A percentile compares a stretch with the other conserved stretches of the same genome.
phyloP scores from a whole-genome alignment of 2,888 invertebrate genomes.

The Opisthograptis luteolata region DNA sequence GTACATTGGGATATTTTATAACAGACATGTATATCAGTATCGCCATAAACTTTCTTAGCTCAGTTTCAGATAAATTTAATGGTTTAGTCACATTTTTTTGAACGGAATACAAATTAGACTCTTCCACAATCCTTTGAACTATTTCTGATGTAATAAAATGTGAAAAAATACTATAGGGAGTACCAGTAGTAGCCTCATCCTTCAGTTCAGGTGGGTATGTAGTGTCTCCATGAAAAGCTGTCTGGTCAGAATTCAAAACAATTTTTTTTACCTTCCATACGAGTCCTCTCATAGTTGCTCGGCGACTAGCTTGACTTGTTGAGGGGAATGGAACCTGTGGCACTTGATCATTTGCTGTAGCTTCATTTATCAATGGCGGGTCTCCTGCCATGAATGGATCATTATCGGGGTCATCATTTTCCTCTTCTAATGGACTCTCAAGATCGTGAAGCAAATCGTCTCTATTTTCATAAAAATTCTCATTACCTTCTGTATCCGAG shows the following conservation, averaged over 20 bases:
- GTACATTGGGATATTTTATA: conserved; percentile 45
- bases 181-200: conserved; percentile 44
- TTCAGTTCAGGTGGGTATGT: conserved; percentile 49
- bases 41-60: conserved; percentile 44
- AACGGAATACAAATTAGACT: conserved; percentile 20
- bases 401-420: conserved; percentile 42
- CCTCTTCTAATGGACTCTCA: conserved; percentile 45
- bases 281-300: conserved; percentile 46
- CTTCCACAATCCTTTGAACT: conserved; percentile 18
- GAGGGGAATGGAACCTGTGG: conserved; percentile 45
- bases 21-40: conserved; percentile 45
- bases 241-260: conserved; percentile 49
- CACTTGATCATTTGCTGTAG: conserved; percentile 41
- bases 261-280: conserved; percentile 48
- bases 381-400: conserved; percentile 43
- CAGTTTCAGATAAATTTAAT: conserved; percentile 31
- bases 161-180: conserved; percentile 37
- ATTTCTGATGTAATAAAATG: conserved; percentile 24
- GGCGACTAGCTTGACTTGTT: conserved; percentile 47
- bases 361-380: conserved; percentile 45
- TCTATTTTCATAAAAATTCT: conserved; percentile 45
- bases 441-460: conserved; percentile 45
- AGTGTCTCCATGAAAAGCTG: conserved; percentile 47
- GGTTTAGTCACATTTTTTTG: conserved; percentile 23
- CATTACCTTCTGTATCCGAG: conserved; percentile 44